Evolutionary conservation across 2,113 vertebrate species (phyloP), one percentile per base, ranked within the genome.

Genomic region (Pseudorhombus dupliciocellatus): DNA sequence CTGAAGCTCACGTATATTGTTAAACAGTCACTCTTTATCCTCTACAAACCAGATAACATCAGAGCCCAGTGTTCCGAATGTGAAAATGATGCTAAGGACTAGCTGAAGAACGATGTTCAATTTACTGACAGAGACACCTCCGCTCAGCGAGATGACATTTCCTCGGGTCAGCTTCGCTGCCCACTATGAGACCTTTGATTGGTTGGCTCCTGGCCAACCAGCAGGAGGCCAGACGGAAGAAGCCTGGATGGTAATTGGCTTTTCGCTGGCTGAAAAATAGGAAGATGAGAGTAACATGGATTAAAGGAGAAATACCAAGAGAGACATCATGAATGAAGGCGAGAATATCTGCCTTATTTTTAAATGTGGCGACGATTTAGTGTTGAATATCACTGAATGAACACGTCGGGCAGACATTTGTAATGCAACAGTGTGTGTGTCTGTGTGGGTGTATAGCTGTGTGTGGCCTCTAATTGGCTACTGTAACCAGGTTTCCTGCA

Each of bases 401-500:
- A 76, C 30, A 61, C 54, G 60, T 66, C 64, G 57, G 48, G 46
- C 31, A 30, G 42, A 61, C 34, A 70, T 75, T 51, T 54, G 64
- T 31, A 28, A 3, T 5, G 21, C 1, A 25, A 73, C 34, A 37
- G 7, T 28, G 25, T 54, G 24, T 56, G 14, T 28, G 72, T 18
- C n/a, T 52, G 52, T 25, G 15, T 26, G 24, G n/a, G 59, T 7
- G 1, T 42, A 34, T 20, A 46, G 16, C 61, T 62, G 59, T 70
- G 77, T 78, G 78, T 46, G 60, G 63, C 51, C 76, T 79, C 75
- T 89, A 87, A 89, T 89, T 89, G 87, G 87, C 66, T 42, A 58
- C 77, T 78, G 70, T 87, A 83, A 79, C 79, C 56, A 20, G 66
- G 70, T 58, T 74, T 84, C 86, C 86, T 69, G 84, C 65, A 56